phyloP scores from a whole-genome alignment of 64 coral and sea anemone genomes.

The Anthopleura sola region DNA sequence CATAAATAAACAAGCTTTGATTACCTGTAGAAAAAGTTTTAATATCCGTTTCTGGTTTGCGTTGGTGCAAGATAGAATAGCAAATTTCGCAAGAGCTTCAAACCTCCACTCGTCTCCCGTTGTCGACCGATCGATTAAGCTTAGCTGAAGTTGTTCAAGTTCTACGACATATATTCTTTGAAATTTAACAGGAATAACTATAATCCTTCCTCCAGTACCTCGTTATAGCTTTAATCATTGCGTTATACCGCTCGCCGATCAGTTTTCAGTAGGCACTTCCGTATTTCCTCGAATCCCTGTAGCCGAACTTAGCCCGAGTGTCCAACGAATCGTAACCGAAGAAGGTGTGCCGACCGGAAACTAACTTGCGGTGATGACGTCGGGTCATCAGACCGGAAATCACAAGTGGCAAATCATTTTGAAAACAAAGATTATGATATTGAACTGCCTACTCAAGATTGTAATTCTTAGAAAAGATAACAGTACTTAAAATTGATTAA shows the following conservation, averaged over 20 bases:
- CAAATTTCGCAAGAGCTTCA: background rate
- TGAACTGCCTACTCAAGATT: too few relatives aligned
- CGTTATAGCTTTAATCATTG: conserved; percentile 7
- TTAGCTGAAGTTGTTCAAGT: background rate
- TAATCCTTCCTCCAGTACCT: background rate
- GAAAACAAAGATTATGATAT: too few relatives aligned
- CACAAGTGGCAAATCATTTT: too few relatives aligned
- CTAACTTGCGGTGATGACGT: background rate
- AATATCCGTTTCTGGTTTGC: background rate
- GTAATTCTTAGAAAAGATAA: background rate
- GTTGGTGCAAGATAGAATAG: background rate
- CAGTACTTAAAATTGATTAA: background rate
- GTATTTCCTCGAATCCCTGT: background rate
- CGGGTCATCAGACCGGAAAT: background rate
- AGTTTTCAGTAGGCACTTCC: background rate
- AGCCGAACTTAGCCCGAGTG: background rate
- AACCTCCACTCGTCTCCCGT: background rate
- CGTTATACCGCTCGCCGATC: background rate
- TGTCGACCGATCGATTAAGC: background rate
- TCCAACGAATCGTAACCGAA: background rate
- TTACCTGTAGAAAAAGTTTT: background rate
- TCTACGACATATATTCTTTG: background rate
- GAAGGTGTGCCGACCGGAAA: background rate
- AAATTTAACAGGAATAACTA: background rate
- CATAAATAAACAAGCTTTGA: background rate